These are phyloP conservation scores for Pantelozetes paolii DNA, from an alignment of 2,888 invertebrate species.

Conservation along the genomic window DNA sequence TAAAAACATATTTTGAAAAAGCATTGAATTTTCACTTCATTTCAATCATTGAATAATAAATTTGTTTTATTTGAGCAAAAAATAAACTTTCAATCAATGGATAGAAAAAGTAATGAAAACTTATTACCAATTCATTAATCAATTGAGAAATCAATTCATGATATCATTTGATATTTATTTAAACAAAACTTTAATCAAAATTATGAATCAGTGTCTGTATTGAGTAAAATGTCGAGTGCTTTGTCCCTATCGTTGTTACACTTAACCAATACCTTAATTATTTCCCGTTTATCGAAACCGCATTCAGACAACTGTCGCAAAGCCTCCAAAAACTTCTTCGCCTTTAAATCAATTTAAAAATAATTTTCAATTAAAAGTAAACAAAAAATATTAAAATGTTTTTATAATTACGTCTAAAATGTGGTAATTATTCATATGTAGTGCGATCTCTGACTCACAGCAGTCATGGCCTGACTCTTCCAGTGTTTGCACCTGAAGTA, in stretches of 20 bases:
- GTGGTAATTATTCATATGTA: slow-evolving; percentile 55
- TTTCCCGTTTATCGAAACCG: slow-evolving; percentile 72
- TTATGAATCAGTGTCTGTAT: slow-evolving; percentile 18
- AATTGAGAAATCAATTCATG: not conserved
- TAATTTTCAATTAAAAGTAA: slow-evolving; percentile 17
- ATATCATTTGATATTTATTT: not conserved
- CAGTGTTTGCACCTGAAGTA: slow-evolving; percentile 62
- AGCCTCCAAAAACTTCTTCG: slow-evolving; percentile 55
- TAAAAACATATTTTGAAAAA: slow-evolving; percentile 16
- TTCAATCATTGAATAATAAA: slow-evolving; percentile 28
- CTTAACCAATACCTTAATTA: slow-evolving; percentile 68
- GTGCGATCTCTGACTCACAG: slow-evolving; percentile 56
- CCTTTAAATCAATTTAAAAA: slow-evolving; percentile 41
- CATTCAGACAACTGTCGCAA: slow-evolving; percentile 72
- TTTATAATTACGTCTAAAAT: slow-evolving; percentile 51
- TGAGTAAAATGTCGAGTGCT: slow-evolving; percentile 63
- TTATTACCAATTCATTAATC: not conserved
- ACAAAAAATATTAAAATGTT: not conserved
- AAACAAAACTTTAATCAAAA: not conserved
- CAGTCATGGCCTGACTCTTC: slow-evolving; percentile 56
- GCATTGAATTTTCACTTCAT: not conserved
- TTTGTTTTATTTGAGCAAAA: slow-evolving; percentile 34
- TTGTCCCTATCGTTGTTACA: slow-evolving; percentile 77
- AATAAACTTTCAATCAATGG: not conserved
- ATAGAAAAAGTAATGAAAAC: not conserved